Conservation (phyloP, 2,797 vertebrate genomes). For the Jordanella pulchra region DNA sequence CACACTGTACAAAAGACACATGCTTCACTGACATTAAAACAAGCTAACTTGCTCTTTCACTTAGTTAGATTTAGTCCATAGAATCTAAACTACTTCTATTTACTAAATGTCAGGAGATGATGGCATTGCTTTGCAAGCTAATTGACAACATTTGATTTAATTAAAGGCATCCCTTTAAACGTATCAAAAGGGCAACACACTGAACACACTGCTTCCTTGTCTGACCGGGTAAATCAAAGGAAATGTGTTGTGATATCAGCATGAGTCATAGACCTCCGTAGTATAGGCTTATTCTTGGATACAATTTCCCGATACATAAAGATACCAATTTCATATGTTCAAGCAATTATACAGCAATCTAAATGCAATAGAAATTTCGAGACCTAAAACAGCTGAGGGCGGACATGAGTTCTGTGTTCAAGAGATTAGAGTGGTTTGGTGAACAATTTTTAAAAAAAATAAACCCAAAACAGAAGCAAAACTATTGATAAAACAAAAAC, state of each 20-base stretch:
- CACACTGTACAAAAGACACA: background rate
- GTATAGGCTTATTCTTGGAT: background rate
- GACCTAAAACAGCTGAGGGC: background rate
- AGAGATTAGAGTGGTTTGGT: background rate
- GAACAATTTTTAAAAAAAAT: background rate
- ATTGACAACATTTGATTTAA: no score
- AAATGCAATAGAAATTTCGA: background rate
- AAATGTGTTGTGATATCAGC: background rate
- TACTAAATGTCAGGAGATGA: no score
- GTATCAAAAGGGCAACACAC: no score
- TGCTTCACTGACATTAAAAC: background rate
- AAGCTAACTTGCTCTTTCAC: background rate
- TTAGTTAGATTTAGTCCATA: no score
- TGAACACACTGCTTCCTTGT: no score
- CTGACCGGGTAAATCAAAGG: no score
- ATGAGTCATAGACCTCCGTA: background rate
- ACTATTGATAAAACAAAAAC: background rate
- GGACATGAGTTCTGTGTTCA: background rate
- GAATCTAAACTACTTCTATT: no score
- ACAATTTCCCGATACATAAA: background rate
- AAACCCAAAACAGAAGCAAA: background rate
- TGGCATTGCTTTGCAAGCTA: no score
- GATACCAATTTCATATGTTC: background rate
- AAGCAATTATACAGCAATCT: background rate
- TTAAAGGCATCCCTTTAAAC: no score